Evolutionary conservation across 2,113 vertebrate species (phyloP), one percentile per base, ranked within the genome.

Genomic region (Hippolais icterina): DNA sequence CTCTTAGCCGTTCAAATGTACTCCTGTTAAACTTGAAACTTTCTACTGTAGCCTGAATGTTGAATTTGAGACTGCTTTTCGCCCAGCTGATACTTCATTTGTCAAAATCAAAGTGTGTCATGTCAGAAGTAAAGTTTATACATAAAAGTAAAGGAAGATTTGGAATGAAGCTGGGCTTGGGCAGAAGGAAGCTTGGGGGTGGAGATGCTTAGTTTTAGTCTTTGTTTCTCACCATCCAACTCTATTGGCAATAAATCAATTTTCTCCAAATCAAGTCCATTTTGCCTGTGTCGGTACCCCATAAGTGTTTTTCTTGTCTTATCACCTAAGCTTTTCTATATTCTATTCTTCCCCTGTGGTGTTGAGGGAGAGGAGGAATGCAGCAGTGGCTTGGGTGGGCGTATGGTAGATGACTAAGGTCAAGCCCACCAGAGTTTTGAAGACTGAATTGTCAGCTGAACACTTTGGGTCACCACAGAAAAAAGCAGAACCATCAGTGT

Each of bases 281-380:
- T 76, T 86, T 79, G 52, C 39, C 6, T 2, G 0, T 54, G 57
- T 47, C 0, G 0, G 6, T 65, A 64, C 3, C 11, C 71, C 5
- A 0, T 27, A 76, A 50, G 7, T 39, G 33, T 52, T 65, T 17
- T 80, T 20, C 46, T 22, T 83, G 29, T 64, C 28, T 71, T 64
- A 1, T 19, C 6, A 12, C 27, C 10, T 37, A 15, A 76, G 12
- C 22, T 86, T 50, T 89, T 70, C 52, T 25, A 0, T 74, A 7
- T 65, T 81, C 11, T 21, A 9, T 84, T 92, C 35, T 60, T 64
- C 10, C 14, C 11, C 12, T 52, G 3, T 39, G 29, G 46, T 70
- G 6, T 74, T 87, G 31, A 64, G 63, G 44, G 35, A n/a, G 37
- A 56, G 44, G 6, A 53, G 7, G 6, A 86, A 15, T 44, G 37